Evolutionary conservation across 2,888 invertebrate genomes (phyloP), one percentile per base, ranked within the genome.

Genomic region (Latrodectus hesperus): DNA sequence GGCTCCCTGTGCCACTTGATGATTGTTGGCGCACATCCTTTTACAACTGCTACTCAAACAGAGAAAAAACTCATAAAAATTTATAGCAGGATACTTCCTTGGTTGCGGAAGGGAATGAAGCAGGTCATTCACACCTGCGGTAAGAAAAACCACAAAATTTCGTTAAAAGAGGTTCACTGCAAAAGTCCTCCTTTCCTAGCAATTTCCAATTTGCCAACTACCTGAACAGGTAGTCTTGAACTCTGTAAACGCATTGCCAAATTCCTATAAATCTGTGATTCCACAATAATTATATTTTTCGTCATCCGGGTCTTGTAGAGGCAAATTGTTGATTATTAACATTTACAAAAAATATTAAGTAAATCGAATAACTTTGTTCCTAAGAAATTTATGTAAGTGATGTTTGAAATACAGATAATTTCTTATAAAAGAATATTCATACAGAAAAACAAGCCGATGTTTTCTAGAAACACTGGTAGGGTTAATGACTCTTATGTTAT

Each of bases 51-150:
- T 74, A 70, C 70, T 71, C 79, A 75, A 75, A 75, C 75, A 84
- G 72, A 60, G 81, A 73, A 22, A 65, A 79, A 75, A 79, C 80
- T 80, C 85, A 85, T 85, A 85, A 85, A 85, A 85, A 75, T 85
- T 80, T 85, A 80, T 80, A 75, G 75, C 78, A 71, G 71, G 67
- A 74, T 38, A 16, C 38, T 26, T n/a, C 52, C n/a, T 67, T 76
- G 73, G 68, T 79, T 73, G 78, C 85, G 85, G 85, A 85, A 85
- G 85, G n/a, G 85, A 85, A 85, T 79, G n/a, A 78, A 53, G 16
- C 64, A 78, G 85, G 85, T 85, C 85, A 74, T 75, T 85, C 85
- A 85, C 85, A 85, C 80, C 75, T 85, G 72, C 53, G 84, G 84
- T 74, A 78, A 70, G 22, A 76, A 74, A 85, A 80, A 85, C 85